Conservation (phyloP, 1,140 invertebrate species). For the Asbolus verrucosus region DNA sequence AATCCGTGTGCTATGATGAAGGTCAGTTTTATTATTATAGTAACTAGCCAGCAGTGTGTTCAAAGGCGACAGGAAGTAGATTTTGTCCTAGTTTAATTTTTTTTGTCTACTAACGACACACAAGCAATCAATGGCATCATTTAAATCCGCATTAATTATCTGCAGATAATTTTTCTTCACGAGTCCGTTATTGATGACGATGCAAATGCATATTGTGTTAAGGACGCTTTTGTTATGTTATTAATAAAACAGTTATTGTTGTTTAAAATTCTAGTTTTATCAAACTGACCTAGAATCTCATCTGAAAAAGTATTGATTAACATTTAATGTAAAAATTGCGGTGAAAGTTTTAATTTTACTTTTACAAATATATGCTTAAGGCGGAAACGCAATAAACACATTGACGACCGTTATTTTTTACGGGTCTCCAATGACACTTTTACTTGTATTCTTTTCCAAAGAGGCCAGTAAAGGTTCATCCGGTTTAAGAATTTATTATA, state of each 20-base stretch:
- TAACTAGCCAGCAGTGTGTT: background rate
- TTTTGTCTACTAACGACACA: background rate
- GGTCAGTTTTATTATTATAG: slow-evolving; percentile 23
- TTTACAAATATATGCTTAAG: slow-evolving; percentile 25
- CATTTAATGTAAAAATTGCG: slow-evolving; percentile 17
- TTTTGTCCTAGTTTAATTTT: slow-evolving; percentile 29
- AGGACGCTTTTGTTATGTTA: slow-evolving; percentile 1
- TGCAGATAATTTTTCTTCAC: background rate
- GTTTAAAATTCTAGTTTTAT: slow-evolving; percentile 6
- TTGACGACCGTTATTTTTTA: too few species aligned
- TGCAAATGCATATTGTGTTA: slow-evolving; percentile 27
- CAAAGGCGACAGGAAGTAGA: slow-evolving; percentile 19
- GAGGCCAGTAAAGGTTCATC: too few species aligned
- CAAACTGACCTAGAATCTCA: slow-evolving; percentile 4
- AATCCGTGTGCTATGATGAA: slow-evolving; percentile 13
- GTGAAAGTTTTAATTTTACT: slow-evolving; percentile 37
- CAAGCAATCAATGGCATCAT: slow-evolving; percentile 8
- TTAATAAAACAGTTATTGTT: background rate
- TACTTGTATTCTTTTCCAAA: too few species aligned
- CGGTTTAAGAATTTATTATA: slow-evolving; percentile 1
- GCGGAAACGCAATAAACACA: slow-evolving; percentile 8
- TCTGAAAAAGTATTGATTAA: slow-evolving; percentile 3
- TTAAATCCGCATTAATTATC: background rate
- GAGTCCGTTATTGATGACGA: slow-evolving; percentile 10
- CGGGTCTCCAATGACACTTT: slow-evolving; percentile 22